phyloP scores from a whole-genome alignment of 2,797 vertebrate genomes.

The Tapera naevia region DNA sequence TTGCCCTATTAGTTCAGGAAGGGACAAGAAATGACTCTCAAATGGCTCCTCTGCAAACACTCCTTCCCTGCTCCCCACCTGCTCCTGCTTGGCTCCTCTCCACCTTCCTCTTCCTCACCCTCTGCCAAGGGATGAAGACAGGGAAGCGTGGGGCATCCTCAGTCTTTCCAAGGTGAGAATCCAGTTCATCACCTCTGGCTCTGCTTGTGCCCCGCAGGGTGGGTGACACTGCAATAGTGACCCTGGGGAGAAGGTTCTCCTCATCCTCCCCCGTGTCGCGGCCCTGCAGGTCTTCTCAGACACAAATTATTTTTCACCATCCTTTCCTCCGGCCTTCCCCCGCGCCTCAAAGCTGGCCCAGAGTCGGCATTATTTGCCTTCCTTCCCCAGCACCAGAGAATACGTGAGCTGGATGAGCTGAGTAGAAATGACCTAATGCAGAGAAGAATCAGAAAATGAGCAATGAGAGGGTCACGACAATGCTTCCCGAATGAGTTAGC shows the following conservation, averaged over 20 bases:
- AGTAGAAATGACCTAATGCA: conserved; percentile 46
- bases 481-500: neutral
- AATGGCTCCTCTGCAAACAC: conserved; percentile 7
- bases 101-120: neutral
- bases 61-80: neutral
- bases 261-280: neutral
- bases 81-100: neutral
- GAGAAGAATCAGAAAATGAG: conserved; percentile 13
- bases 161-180: neutral
- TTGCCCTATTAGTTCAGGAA: conserved; percentile 60
- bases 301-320: neutral
- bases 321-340: neutral
- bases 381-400: neutral
- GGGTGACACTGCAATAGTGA: neutral
- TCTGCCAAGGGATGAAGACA: neutral
- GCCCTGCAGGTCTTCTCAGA: neutral
- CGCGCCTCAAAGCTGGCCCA: neutral
- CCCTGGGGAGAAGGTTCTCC: neutral
- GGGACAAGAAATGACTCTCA: conserved; percentile 18
- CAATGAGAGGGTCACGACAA: neutral
- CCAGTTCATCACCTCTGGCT: neutral
- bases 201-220: rapidly evolving
- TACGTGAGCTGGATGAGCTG: conserved; percentile 14
- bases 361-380: neutral
- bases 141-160: neutral